Base-by-base conservation (phyloP, 2,888 invertebrate species). In the Cacoxenus indagator region DNA sequence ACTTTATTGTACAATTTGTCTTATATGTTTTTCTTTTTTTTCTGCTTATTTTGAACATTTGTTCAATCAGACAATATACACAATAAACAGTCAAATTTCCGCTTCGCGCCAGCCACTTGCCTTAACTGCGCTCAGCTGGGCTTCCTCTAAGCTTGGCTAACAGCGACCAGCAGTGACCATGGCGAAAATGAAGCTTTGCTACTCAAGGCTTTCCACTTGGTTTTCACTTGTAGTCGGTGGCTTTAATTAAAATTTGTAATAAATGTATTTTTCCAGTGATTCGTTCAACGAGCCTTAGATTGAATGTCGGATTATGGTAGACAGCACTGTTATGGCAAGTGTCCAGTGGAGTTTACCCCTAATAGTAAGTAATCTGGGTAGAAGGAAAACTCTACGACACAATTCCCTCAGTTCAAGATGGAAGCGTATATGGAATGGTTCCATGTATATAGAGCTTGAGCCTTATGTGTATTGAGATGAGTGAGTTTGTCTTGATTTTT, bases 131-230 rank as follows among this genome's bases (percentile, higher is more conserved):
- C 17, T 11, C 51, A 19, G 22, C 22, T 51, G 51, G 51, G 9
- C 51, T 22, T 51, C 22, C 22, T 22, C 22, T 51, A 22, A 51
- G 22, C 51, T 51, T 8, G 51, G 1, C 51, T 51, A 1, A 3
- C 11, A n/a, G n/a, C 19, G 51, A 17, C 51, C 22, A 9, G 59
- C 59, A 19, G 8, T 59, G 59, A 19, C 59, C 59, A 31, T 59
- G 55, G 27, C 17, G 55, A 26, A 55, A 55, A 55, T 51, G 17
- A 51, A 9, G 8, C 11, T 8, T 19, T 17, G 54, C 26, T n/a
- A 31, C 31, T 31, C 59, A 59, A 59, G 59, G 59, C 26, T 51
- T 59, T 59, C 14, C 22, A 31, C 19, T 19, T 57, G 17, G n/a
- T 51, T 51, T 51, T 51, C 51, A 57, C 27, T 26, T 24, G n/a